A percentile compares a stretch with the other conserved stretches of the same genome.
phyloP scores from a whole-genome alignment of 2,797 vertebrate genomes.

The Spinus olivaceus region DNA sequence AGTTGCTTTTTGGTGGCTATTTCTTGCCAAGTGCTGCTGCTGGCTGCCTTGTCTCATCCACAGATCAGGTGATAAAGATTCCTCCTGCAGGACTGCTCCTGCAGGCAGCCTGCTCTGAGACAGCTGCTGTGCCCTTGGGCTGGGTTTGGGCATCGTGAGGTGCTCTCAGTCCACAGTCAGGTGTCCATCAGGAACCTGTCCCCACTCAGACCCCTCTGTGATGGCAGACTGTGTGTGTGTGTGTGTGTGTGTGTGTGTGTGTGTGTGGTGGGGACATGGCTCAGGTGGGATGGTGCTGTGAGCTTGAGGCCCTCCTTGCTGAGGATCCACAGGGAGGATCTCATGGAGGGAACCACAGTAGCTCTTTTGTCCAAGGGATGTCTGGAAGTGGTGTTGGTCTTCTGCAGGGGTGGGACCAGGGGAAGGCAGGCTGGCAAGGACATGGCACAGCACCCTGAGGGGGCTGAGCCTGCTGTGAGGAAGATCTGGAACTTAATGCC shows the following conservation, averaged over 20 bases:
- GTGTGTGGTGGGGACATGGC: accelerated
- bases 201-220: neutral
- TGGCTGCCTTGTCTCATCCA: neutral
- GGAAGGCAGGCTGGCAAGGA: neutral
- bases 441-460: neutral
- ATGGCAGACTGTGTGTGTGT: neutral
- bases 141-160: accelerated
- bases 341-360: accelerated
- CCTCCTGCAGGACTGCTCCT: neutral
- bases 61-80: neutral
- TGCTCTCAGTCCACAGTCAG: neutral
- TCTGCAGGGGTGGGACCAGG: neutral
- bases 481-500: neutral
- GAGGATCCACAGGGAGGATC: neutral
- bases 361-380: neutral
- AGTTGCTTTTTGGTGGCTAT: neutral
- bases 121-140: neutral
- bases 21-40: neutral
- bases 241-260: no score
- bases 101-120: neutral
- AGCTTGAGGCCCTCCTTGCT: neutral
- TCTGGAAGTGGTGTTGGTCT: neutral
- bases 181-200: neutral
- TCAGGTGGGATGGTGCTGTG: neutral
- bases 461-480: neutral